Conservation (phyloP, 2,113 vertebrate genomes). For the Parus major region DNA sequence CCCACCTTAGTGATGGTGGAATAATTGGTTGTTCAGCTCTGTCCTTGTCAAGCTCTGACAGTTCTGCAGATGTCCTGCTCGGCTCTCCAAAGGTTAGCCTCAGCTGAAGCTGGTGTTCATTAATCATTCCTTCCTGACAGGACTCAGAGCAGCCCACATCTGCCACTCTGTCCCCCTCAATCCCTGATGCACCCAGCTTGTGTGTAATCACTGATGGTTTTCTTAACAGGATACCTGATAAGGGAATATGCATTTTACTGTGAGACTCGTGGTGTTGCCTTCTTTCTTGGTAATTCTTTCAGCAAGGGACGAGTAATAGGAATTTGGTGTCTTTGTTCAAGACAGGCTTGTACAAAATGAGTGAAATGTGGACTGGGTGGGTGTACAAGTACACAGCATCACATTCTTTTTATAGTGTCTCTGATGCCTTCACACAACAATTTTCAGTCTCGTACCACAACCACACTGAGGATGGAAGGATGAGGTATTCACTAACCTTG, state of each 20-base stretch:
- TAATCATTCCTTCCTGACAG: slow-evolving; percentile 99
- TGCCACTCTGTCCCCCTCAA: slow-evolving; percentile 90
- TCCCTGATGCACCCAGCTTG: slow-evolving; percentile 85
- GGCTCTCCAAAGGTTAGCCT: slow-evolving; percentile 99
- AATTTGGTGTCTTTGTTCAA: slow-evolving; percentile 20
- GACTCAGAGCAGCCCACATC: slow-evolving; percentile 95
- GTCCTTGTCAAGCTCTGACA: slow-evolving; percentile 99
- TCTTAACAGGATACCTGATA: slow-evolving; percentile 34
- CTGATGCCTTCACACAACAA: background rate
- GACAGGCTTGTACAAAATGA: background rate
- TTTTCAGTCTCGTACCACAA: background rate
- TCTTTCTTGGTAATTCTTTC: background rate
- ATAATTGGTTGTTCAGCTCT: slow-evolving; percentile 99
- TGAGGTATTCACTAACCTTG: fast-evolving
- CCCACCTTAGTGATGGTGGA: slow-evolving; percentile 99
- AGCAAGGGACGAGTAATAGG: background rate
- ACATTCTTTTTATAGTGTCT: background rate
- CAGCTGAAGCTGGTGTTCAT: slow-evolving; percentile 98
- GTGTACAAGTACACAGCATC: background rate
- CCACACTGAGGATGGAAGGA: background rate
- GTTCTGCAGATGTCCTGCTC: slow-evolving; percentile 99
- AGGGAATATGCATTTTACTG: slow-evolving; percentile 23
- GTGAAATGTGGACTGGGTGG: background rate
- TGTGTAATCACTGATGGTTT: slow-evolving; percentile 68
- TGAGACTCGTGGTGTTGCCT: background rate